Base-by-base conservation (phyloP, 64 coral and sea anemone species). In the Acropora tenuis region DNA sequence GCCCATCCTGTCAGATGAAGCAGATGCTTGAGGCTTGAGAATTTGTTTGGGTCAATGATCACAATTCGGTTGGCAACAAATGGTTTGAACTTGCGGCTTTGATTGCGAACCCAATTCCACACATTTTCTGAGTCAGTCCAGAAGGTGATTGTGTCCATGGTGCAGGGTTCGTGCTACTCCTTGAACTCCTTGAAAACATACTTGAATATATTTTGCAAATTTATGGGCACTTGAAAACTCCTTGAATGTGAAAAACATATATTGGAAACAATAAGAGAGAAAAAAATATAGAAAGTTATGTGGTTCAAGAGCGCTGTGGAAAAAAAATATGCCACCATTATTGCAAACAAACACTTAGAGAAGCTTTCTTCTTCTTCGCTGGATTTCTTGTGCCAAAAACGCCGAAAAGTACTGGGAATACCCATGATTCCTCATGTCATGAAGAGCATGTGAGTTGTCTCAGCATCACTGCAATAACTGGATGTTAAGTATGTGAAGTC, bases 371-470 rank as follows among this genome's bases (percentile, higher is more conserved):
- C 78, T 80, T 80, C 50, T 82, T 82, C 79, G 79, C 61, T 82
- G 79, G 79, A 82, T 88, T 76, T 88, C 86, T 72, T 88, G 86
- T 88, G 66, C 67, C 85, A 88, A 88, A 88, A 88, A 75, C 50
- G 52, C 86, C 74, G 86, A 88, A 88, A 88, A 88, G 86, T 88
- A 77, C 86, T 88, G 86, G 69, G 86, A 88, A 88, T 88, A 77
- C 86, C 86, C 86, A 75, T 88, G 86, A 75, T 88, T 88, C 86
- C 86, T 88, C 86, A 88, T 68, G 74, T 88, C 86, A 76, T 76
- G 74, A 76, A 41, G 74, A 76, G 44, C 74, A 76, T 76, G 79
- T 59, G 79, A 82, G 43, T 61, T 53, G 65, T 83, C 52, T 83
- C 52, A 57, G 47, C 79, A 52, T 85, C 82, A 41, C 82, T 85